A percentile compares a stretch with the other conserved stretches of the same genome.
Evolutionary conservation across 1,140 invertebrate genomes (phyloP).

Genomic region (Pemphigus obesinymphae): DNA sequence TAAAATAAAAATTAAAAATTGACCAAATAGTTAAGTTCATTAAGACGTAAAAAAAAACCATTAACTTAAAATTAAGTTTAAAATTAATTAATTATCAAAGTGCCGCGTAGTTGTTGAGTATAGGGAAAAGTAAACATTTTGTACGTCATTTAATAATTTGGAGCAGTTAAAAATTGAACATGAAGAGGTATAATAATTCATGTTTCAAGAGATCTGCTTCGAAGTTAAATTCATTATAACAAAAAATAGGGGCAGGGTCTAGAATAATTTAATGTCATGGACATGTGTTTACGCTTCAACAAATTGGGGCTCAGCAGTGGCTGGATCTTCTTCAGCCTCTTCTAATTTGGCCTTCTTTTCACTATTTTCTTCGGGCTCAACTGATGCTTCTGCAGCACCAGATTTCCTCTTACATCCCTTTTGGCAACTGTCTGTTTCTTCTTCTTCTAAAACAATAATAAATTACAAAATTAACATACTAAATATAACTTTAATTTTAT

Average conservation of each 20-base stretch:
- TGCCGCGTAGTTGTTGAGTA: conserved; percentile 21
- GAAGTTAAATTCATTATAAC: conserved; percentile 27
- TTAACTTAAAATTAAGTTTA: conserved; percentile 36
- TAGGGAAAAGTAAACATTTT: conserved; percentile 10
- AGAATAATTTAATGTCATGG: conserved; percentile 39
- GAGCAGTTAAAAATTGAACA: conserved; percentile 23
- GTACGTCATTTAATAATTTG: conserved; percentile 15
- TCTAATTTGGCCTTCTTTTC: conserved; percentile 34
- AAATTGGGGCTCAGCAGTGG: conserved; percentile 29
- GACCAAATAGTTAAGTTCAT: not conserved
- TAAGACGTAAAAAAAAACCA: conserved; percentile 32
- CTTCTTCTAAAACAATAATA: conserved; percentile 9
- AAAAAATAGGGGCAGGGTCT: conserved; percentile 29
- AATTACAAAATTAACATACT: not conserved
- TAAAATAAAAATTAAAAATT: conserved; percentile 38
- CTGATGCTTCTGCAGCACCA: conserved; percentile 3
- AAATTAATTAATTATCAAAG: conserved; percentile 36
- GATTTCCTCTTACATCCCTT: conserved; percentile 34
- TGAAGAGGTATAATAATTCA: conserved; percentile 15
- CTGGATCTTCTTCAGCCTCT: conserved; percentile 32
- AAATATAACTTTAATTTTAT: not conserved
- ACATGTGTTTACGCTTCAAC: conserved; percentile 36
- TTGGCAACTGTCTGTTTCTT: conserved; percentile 4
- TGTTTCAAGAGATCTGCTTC: conserved; percentile 22
- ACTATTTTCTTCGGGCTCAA: conserved; percentile 11